phyloP scores from a whole-genome alignment of 2,113 vertebrate genomes.

The Pedetes capensis region DNA sequence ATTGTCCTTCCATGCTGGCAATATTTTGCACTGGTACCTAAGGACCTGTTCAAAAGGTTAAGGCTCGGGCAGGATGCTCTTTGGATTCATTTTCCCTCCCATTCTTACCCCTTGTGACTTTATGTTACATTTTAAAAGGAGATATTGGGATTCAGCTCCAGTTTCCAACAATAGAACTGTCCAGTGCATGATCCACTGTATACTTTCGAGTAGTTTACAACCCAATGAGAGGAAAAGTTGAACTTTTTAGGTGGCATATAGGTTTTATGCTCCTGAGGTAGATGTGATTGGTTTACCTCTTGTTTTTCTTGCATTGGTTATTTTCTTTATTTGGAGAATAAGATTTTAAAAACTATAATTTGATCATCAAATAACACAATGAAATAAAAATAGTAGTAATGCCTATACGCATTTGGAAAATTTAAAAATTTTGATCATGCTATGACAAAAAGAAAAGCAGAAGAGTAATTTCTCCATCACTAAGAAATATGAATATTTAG shows the following conservation, averaged over 20 bases:
- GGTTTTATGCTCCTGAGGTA: background rate
- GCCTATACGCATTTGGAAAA: background rate
- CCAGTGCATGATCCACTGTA: background rate
- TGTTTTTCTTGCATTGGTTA: background rate
- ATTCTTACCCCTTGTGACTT: background rate
- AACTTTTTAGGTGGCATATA: background rate
- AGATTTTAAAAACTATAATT: background rate
- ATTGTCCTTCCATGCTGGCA: conserved; percentile 52
- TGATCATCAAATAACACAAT: background rate
- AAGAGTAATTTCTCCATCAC: background rate
- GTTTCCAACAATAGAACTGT: background rate
- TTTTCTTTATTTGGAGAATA: background rate
- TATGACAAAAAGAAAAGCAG: background rate
- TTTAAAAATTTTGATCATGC: background rate
- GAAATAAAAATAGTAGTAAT: background rate
- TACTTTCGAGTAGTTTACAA: background rate
- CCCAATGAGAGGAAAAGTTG: background rate
- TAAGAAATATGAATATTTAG: background rate
- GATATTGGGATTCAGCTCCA: background rate
- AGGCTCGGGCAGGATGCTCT: background rate
- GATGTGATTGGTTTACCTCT: background rate
- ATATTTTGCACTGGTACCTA: background rate
- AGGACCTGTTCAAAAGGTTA: background rate
- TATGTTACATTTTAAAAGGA: background rate
- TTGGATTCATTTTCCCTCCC: background rate